phyloP scores from a whole-genome alignment of 2,113 vertebrate species.

The Orycteropus afer region DNA sequence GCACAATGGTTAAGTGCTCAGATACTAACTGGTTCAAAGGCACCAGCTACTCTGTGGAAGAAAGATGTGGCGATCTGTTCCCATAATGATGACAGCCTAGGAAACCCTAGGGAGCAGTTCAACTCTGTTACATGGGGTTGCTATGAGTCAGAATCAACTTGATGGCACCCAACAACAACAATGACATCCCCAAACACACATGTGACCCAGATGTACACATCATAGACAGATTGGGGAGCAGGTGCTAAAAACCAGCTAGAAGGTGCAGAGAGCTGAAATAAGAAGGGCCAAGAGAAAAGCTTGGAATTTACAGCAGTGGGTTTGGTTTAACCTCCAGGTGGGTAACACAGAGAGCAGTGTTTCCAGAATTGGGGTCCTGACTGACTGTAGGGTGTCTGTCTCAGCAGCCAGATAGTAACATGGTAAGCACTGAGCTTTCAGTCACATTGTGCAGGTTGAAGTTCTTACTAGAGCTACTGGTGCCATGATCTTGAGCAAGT shows the following conservation, averaged over 20 bases:
- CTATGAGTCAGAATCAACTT: neutral
- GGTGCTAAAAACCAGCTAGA: neutral
- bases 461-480: neutral
- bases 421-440: neutral
- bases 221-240: neutral
- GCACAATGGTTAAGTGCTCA: neutral
- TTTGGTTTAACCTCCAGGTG: neutral
- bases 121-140: no score
- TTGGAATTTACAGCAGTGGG: neutral
- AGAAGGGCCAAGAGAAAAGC: neutral
- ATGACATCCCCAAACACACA: neutral
- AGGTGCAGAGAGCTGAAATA: neutral
- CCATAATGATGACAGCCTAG: neutral
- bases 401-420: neutral
- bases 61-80: neutral
- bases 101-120: neutral
- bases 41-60: neutral
- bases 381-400: neutral
- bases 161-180: neutral
- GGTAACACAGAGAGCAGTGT: neutral
- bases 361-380: neutral
- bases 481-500: neutral
- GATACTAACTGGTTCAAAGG: neutral
- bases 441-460: neutral
- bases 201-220: neutral